Conservation (phyloP, 1,140 invertebrate species). For the Drosophila sproati region DNA sequence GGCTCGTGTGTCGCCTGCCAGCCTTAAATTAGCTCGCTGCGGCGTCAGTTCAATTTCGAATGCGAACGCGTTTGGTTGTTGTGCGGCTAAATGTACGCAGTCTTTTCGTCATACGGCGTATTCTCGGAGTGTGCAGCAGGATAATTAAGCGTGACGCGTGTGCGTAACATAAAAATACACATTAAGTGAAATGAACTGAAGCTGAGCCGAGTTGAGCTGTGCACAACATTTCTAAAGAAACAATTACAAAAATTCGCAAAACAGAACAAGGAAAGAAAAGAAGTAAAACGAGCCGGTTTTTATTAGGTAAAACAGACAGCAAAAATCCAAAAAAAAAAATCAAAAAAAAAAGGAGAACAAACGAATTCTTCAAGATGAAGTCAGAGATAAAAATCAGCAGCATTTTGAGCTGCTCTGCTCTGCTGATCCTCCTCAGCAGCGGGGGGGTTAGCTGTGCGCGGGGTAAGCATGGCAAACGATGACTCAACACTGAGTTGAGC, state of each 20-base stretch:
- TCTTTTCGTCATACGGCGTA: neutral
- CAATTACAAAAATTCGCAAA: slow-evolving; percentile 52
- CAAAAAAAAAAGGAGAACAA: slow-evolving; percentile 39
- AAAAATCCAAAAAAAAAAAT: neutral
- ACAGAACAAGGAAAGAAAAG: slow-evolving; percentile 38
- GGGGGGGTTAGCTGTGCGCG: slow-evolving; percentile 12
- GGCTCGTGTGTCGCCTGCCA: slow-evolving; percentile 22
- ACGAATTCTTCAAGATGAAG: slow-evolving; percentile 40
- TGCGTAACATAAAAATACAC: slow-evolving; percentile 80
- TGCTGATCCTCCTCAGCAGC: slow-evolving; percentile 63
- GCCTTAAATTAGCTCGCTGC: slow-evolving; percentile 63
- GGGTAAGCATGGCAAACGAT: slow-evolving; percentile 31
- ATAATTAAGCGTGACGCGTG: slow-evolving; percentile 81
- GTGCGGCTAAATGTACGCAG: slow-evolving; percentile 20
- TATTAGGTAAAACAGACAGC: slow-evolving; percentile 29
- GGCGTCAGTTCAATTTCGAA: slow-evolving; percentile 56
- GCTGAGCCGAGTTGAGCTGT: slow-evolving; percentile 33
- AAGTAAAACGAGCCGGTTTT: slow-evolving; percentile 48
- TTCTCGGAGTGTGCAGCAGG: slow-evolving; percentile 52
- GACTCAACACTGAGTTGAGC: slow-evolving; percentile 14
- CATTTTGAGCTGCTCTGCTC: slow-evolving; percentile 45
- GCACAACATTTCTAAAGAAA: neutral
- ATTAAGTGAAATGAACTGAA: slow-evolving; percentile 67
- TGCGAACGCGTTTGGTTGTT: slow-evolving; percentile 59
- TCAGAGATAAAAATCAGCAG: slow-evolving; percentile 28